phyloP scores from a whole-genome alignment of 2,888 invertebrate species.

The Oxystoma pomonae region DNA sequence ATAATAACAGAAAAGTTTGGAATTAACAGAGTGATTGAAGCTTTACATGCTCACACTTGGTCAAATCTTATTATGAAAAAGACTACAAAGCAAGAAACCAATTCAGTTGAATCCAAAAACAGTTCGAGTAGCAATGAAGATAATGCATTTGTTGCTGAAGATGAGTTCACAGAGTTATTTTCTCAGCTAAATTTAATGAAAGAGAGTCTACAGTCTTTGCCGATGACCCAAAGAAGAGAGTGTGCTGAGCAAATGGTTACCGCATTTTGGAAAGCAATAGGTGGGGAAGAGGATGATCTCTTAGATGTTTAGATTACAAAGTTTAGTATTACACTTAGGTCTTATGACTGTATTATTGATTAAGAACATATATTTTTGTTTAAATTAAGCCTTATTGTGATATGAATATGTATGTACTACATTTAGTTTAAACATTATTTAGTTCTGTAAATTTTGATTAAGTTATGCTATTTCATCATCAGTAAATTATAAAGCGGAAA shows the following conservation, averaged over 20 bases:
- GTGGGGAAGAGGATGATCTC: constrained; percentile 67
- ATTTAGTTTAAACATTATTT: no score
- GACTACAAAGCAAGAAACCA: constrained; percentile 8
- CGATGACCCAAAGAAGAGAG: constrained; percentile 59
- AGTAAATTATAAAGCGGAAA: no score
- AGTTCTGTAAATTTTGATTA: no score
- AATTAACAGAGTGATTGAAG: constrained; percentile 63
- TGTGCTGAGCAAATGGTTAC: constrained; percentile 70
- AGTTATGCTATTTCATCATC: no score
- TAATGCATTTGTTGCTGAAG: constrained; percentile 31
- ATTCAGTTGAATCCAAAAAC: not conserved
- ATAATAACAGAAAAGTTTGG: constrained; percentile 60
- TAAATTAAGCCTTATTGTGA: no score
- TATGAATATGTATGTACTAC: no score
- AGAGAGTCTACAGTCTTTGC: constrained; percentile 59
- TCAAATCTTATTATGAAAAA: constrained; percentile 63
- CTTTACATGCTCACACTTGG: constrained; percentile 69
- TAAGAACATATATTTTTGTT: no score
- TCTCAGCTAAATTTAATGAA: constrained; percentile 64
- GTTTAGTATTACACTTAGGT: not conserved
- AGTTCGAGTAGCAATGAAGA: constrained; percentile 14
- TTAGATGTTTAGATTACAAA: constrained; percentile 45
- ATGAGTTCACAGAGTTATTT: constrained; percentile 62
- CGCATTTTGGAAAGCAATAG: constrained; percentile 71
- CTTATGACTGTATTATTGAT: no score